Conservation (phyloP, 2,113 vertebrate genomes). For the Sus scrofa region DNA sequence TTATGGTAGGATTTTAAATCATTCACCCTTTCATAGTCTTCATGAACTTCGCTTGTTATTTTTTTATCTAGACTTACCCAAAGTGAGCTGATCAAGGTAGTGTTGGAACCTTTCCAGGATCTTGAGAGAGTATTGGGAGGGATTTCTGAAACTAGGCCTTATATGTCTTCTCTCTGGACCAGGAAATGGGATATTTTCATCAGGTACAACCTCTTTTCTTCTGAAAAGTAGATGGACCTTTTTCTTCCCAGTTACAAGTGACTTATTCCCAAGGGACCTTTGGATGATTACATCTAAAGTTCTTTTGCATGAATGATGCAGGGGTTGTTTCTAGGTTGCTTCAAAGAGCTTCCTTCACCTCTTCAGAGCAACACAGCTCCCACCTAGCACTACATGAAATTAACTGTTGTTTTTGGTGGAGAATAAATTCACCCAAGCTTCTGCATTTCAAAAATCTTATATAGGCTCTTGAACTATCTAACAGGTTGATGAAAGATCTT, state of each 20-base stretch:
- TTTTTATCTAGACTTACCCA: slow-evolving; percentile 10
- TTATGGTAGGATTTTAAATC: slow-evolving; percentile 7
- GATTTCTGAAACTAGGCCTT: slow-evolving; percentile 11
- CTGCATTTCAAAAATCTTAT: slow-evolving; percentile 17
- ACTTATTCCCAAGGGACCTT: background rate
- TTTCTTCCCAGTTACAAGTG: background rate
- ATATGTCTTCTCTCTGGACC: background rate
- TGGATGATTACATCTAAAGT: background rate
- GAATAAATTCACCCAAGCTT: background rate
- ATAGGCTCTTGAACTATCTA: background rate
- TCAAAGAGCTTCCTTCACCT: background rate
- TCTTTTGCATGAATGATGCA: slow-evolving; percentile 41
- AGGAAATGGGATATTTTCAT: slow-evolving; percentile 20
- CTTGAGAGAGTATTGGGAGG: background rate
- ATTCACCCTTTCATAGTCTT: background rate
- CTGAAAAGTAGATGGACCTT: background rate
- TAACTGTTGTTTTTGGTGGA: slow-evolving; percentile 38
- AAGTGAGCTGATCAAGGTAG: background rate
- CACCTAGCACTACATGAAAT: background rate
- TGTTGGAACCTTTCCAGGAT: slow-evolving; percentile 2
- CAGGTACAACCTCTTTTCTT: background rate
- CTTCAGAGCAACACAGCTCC: background rate
- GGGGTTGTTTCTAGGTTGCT: background rate
- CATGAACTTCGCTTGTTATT: background rate
- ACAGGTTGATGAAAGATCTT: background rate